Base-by-base conservation (phyloP, 2,113 vertebrate species). In the Macrotus californicus region DNA sequence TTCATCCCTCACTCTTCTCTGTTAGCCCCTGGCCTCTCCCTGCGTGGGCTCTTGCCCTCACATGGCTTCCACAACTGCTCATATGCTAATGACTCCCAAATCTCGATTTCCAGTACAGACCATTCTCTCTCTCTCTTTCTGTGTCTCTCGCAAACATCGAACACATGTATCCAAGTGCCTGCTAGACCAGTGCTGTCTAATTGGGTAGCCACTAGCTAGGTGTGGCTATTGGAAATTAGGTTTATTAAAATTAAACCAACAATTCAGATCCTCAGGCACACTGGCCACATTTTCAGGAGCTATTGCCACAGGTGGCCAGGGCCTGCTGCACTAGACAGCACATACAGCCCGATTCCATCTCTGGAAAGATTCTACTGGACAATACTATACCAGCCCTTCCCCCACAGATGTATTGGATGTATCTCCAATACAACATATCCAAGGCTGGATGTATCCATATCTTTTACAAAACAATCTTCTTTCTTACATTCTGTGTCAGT, bases 211-310 rank as follows among this genome's bases (percentile, higher is more conserved):
- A 50, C 15, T 31, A 56, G 59, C 67, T 41, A 82, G 13, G 4
- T 34, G 48, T 7, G 6, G 43, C 31, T 69, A 34, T 3, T 75
- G 5, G 16, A 94, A 76, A 90, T 76, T 75, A 26, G 67, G 46
- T 82, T 84, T 67, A 46, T 76, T 67, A 39, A 73, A 18, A 64
- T 64, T 52, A 69, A 61, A 73, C 56, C 73, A 87, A 73, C 59
- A 84, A n/a, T 41, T 59, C n/a, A 89, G 56, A 31, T 61, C n/a
- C 10, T 52, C 16, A 14, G 41, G 7, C 21, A 6, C 31, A 48
- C 18, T 79, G 34, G 19, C 19, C 48, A 50, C 31, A 43, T 69
- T 73, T 73, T 54, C 9, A 41, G 21, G n/a, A 81, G 54, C 24
- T 52, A 54, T 21, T 15, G 61, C 3, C 16, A 48, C 15, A 14